Evolutionary conservation across 2,888 invertebrate genomes (phyloP).

Genomic region (Clanis bilineata): DNA sequence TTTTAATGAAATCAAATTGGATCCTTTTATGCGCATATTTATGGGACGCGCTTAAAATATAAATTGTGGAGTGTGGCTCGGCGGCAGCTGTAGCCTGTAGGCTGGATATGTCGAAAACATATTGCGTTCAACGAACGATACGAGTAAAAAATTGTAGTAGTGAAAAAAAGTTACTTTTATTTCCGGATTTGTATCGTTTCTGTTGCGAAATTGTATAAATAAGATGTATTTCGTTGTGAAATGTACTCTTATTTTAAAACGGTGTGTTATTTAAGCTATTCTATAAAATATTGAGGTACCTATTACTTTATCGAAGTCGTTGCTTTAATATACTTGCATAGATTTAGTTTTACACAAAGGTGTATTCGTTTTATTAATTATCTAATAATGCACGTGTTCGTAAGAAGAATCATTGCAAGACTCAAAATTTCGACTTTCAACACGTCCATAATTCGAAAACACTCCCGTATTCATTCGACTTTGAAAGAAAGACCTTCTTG

Average conservation of each 20-base stretch:
- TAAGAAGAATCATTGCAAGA: neutral
- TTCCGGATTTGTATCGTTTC: neutral
- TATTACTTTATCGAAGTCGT: no score
- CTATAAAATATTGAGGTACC: no score
- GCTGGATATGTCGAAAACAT: constrained; percentile 44
- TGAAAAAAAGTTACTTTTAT: constrained; percentile 12
- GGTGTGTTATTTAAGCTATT: no score
- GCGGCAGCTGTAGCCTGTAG: constrained; percentile 39
- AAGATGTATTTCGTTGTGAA: neutral
- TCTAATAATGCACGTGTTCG: no score
- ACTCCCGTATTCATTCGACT: constrained; percentile 49
- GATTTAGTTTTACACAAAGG: no score
- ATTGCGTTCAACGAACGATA: constrained; percentile 45
- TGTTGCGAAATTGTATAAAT: neutral
- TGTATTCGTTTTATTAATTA: neutral
- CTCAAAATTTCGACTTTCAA: neutral
- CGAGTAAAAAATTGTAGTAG: constrained; percentile 41
- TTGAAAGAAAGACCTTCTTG: constrained; percentile 55
- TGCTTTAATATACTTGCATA: no score
- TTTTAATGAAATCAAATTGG: constrained; percentile 65
- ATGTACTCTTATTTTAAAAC: neutral
- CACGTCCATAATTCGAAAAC: constrained; percentile 55
- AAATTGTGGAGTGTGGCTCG: constrained; percentile 38
- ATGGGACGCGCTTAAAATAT: constrained; percentile 52
- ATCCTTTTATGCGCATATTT: constrained; percentile 79